Evolutionary conservation across 53 echinoderm and acorn worm genomes (phyloP).

Genomic region (Henricia sp.): DNA sequence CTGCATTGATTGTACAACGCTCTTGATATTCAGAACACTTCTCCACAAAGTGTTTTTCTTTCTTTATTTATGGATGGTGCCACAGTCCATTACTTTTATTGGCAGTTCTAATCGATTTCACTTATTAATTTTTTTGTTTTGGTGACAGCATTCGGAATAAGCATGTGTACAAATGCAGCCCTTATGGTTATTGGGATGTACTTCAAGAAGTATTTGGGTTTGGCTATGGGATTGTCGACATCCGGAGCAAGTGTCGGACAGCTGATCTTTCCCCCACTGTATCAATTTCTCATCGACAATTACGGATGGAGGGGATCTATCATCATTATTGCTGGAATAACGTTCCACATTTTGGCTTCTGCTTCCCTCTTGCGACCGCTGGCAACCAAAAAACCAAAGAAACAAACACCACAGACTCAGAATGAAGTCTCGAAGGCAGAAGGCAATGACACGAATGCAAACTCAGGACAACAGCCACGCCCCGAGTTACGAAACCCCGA

Average conservation of each 20-base stretch:
- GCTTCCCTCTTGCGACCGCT: background rate
- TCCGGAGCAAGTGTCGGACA: background rate
- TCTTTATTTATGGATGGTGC: too few species aligned
- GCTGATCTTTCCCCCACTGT: background rate
- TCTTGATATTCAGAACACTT: too few species aligned
- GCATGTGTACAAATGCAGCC: background rate
- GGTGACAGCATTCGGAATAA: background rate
- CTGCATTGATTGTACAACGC: too few species aligned
- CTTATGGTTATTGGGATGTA: background rate
- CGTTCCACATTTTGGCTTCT: background rate
- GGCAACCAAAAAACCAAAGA: background rate
- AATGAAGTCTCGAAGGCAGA: too few species aligned
- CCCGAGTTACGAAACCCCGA: too few species aligned
- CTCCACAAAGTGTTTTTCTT: too few species aligned
- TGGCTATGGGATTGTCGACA: background rate
- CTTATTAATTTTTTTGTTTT: background rate
- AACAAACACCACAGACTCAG: too few species aligned
- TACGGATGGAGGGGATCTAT: conserved; percentile 19
- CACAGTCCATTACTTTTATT: background rate
- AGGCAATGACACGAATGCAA: too few species aligned
- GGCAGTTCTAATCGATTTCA: background rate
- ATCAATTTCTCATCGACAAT: background rate
- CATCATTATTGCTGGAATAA: background rate
- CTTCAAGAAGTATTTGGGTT: conserved; percentile 5
- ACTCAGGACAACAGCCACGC: too few species aligned